Evolutionary conservation across 2,888 invertebrate species (phyloP).

Genomic region (Patella pellucida): DNA sequence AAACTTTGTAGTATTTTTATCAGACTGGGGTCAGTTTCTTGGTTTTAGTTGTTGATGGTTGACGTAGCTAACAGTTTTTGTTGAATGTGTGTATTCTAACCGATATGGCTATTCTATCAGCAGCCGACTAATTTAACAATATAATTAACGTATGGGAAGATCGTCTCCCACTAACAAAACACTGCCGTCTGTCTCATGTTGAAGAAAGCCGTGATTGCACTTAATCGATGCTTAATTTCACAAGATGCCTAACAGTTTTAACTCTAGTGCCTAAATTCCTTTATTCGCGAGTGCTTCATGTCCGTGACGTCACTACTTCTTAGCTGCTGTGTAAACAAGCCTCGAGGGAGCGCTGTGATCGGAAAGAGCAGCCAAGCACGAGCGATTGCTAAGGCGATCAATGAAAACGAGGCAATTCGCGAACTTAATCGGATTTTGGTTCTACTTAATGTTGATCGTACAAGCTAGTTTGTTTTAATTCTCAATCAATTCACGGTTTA

Average conservation of each 20-base stretch:
- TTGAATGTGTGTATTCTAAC: no score
- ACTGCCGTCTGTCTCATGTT: background rate
- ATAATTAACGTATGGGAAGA: slow-evolving; percentile 1
- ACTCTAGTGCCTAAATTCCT: background rate
- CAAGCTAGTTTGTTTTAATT: background rate
- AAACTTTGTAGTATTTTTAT: no score
- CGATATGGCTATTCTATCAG: no score
- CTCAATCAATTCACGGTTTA: background rate
- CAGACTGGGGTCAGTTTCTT: no score
- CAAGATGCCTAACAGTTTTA: slow-evolving; percentile 6
- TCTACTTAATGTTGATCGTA: background rate
- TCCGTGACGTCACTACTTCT: background rate
- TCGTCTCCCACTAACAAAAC: background rate
- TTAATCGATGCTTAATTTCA: slow-evolving; percentile 1
- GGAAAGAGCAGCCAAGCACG: background rate
- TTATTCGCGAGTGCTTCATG: background rate
- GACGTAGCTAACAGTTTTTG: no score
- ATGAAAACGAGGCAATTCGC: slow-evolving; percentile 6
- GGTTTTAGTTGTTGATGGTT: no score
- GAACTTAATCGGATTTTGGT: slow-evolving; percentile 1
- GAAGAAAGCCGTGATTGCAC: background rate
- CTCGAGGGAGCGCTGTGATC: slow-evolving; percentile 1
- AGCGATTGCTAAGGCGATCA: background rate
- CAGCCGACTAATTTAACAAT: background rate
- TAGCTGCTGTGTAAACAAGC: background rate